Evolutionary conservation across 2,113 vertebrate genomes (phyloP).

Genomic region (Alces alces): DNA sequence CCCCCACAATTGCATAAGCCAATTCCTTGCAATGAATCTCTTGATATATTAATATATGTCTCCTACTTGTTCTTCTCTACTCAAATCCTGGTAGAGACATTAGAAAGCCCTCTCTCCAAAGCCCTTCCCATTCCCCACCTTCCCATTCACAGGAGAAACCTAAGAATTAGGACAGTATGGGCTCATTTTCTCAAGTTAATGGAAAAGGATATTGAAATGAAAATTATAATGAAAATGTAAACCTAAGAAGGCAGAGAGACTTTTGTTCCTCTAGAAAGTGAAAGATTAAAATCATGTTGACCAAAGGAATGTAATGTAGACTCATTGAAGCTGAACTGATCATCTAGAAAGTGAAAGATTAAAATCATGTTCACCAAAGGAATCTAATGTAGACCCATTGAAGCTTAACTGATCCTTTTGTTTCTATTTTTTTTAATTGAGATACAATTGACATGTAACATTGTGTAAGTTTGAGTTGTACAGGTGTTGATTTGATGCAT

Average conservation of each 20-base stretch:
- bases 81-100: not conserved
- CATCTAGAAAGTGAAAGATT: not conserved
- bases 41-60: not conserved
- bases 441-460: not conserved
- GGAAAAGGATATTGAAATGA: not conserved
- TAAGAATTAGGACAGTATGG: not conserved
- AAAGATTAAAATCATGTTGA: not conserved
- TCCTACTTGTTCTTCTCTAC: not conserved
- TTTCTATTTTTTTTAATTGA: not conserved
- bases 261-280: not conserved
- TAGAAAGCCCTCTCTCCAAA: not conserved
- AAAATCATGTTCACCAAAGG: not conserved
- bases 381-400: not conserved
- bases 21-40: not conserved
- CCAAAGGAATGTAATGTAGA: not conserved
- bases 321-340: not conserved
- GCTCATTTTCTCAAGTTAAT: not conserved
- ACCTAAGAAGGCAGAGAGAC: not conserved
- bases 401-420: not conserved
- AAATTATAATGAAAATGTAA: not conserved
- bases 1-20: not conserved
- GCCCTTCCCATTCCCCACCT: not conserved
- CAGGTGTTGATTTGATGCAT: not conserved
- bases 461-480: not conserved
- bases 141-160: not conserved